A percentile compares a stretch with the other conserved stretches of the same genome.
Evolutionary conservation across 2,888 invertebrate genomes (phyloP).

Genomic region (Opisthograptis luteolata): DNA sequence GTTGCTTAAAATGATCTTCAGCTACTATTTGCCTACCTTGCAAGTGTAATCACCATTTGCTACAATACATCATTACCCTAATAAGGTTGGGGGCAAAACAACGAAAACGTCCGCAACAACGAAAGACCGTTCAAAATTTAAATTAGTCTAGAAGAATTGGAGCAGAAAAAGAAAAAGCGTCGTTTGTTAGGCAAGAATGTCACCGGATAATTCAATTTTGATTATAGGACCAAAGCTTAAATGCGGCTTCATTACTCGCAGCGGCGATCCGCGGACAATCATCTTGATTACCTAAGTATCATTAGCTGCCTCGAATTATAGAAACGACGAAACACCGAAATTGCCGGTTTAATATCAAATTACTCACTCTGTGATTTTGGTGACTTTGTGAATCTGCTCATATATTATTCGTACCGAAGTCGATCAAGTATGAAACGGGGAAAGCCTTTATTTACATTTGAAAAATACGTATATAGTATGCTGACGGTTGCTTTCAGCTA

Average conservation of each 20-base stretch:
- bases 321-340: conserved; percentile 71
- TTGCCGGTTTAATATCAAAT: conserved; percentile 74
- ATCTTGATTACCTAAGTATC: conserved; percentile 78
- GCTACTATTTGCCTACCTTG: not conserved
- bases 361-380: conserved; percentile 71
- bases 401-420: conserved; percentile 35
- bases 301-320: conserved; percentile 77
- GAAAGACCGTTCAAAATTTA: conserved; percentile 68
- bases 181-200: conserved; percentile 75
- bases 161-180: conserved; percentile 80
- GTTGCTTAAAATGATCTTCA: not conserved
- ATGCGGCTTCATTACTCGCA: conserved; percentile 77
- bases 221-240: conserved; percentile 82
- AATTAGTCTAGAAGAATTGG: conserved; percentile 74
- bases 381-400: conserved; percentile 54
- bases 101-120: conserved; percentile 19
- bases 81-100: conserved; percentile 14
- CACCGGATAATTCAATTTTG: conserved; percentile 83
- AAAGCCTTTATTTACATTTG: conserved; percentile 16
- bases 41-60: conserved; percentile 12
- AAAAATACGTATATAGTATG: conserved; percentile 17
- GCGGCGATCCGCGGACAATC: conserved; percentile 80
- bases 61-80: conserved; percentile 15
- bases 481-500: too few relatives aligned
- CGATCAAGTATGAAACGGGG: conserved; percentile 20